Evolutionary conservation across 2,888 invertebrate genomes (phyloP), one percentile per base, ranked within the genome.

Genomic region (Dasypolia templi): DNA sequence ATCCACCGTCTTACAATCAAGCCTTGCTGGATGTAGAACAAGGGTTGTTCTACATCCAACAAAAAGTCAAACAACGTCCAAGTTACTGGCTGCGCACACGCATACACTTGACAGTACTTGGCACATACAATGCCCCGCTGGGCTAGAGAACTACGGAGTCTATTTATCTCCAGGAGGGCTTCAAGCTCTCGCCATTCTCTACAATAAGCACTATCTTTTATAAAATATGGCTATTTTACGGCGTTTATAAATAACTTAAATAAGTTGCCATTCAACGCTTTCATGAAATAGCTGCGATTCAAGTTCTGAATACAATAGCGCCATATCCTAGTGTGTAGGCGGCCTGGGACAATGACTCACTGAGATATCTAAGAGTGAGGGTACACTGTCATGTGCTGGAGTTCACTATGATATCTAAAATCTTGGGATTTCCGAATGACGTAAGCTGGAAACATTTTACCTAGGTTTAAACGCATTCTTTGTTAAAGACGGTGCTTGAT

Each of bases 261-360:
- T 86, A 80, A 82, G 78, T 79, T 80, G 66, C 80, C 80, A 89
- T 85, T 86, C 85, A 87, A 76, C 80, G 85, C 87, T 89, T 88
- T 86, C 86, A 83, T 85, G 78, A 88, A 88, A 89, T 88, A 85
- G 73, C 72, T 62, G 71, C 71, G 69, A 81, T 82, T 83, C 81
- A 81, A 65, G 73, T 88, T 86, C 80, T 86, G 89, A 88, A 88
- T 86, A 89, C 90, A 90, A 90, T 88, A 83, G 84, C 81, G 65
- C 79, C 73, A 72, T 81, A 75, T 74, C 79, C 69, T 77, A 75
- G 76, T 67, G 89, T 84, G 89, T 89, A 81, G 89, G 88, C 84
- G 84, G 77, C 63, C 56, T 73, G 61, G 73, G 44, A 26, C 32
- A 11, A 55, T 88, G 89, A 88, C 56, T 88, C 88, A 88, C 79